phyloP scores from a whole-genome alignment of 2,113 vertebrate species.

The Bubo blakistoni region DNA sequence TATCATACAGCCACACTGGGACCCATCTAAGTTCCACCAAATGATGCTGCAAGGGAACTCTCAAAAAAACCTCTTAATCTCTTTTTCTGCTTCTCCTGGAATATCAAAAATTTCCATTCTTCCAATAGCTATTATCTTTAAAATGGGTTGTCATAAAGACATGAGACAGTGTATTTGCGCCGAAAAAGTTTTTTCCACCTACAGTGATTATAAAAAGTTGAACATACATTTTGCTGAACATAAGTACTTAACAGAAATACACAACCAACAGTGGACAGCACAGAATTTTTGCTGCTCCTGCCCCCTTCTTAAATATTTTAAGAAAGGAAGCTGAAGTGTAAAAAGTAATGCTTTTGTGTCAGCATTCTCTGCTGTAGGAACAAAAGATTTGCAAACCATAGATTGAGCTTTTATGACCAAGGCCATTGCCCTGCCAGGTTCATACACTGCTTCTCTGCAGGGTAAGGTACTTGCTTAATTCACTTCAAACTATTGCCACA shows the following conservation, averaged over 20 bases:
- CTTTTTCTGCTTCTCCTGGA: not conserved
- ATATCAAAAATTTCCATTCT: not conserved
- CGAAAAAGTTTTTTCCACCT: not conserved
- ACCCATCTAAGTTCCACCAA: not conserved
- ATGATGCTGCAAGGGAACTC: not conserved
- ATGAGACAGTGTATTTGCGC: not conserved
- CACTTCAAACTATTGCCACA: not conserved
- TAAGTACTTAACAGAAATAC: not conserved
- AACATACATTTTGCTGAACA: not conserved
- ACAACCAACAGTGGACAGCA: not conserved
- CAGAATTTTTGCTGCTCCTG: not conserved
- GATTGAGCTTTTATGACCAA: not conserved
- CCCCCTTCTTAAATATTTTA: not conserved
- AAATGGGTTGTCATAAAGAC: not conserved
- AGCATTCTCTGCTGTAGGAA: not conserved
- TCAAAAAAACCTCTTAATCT: not conserved
- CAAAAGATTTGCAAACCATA: not conserved
- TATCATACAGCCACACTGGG: not conserved
- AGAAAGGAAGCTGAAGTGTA: not conserved
- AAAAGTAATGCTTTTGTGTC: not conserved
- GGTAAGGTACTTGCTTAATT: not conserved
- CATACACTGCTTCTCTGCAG: not conserved
- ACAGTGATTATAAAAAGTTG: not conserved
- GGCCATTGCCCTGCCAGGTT: not conserved
- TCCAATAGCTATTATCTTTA: not conserved